phyloP scores from a whole-genome alignment of 2,797 vertebrate genomes.

The Picus viridis region DNA sequence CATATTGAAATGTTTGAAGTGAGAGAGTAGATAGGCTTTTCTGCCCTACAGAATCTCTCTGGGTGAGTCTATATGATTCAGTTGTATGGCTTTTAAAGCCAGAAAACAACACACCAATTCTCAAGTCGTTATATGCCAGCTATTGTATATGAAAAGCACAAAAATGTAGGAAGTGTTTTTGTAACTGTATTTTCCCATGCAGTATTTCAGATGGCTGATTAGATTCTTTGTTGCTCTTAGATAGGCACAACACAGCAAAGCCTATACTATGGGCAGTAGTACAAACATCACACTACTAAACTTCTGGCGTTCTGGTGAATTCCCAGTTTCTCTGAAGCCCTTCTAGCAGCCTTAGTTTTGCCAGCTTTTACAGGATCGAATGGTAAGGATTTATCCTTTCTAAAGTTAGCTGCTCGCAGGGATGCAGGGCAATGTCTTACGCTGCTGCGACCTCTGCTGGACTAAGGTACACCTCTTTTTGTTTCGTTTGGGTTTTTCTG shows the following conservation, averaged over 20 bases:
- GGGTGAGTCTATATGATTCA: neutral
- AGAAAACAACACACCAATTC: neutral
- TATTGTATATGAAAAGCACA: neutral
- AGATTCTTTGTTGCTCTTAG: neutral
- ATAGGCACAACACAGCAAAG: neutral
- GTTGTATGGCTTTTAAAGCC: neutral
- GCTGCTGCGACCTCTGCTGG: conserved; percentile 58
- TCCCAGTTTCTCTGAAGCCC: neutral
- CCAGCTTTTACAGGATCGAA: neutral
- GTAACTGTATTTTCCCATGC: neutral
- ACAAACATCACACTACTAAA: neutral
- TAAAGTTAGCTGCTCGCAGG: neutral
- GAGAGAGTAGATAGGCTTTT: neutral
- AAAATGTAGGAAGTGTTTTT: neutral
- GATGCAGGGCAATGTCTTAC: neutral
- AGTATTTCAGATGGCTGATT: neutral
- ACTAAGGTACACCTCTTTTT: neutral
- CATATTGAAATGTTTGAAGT: neutral
- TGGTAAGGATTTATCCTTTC: neutral
- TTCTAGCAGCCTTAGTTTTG: neutral
- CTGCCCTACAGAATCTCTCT: neutral
- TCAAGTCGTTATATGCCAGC: neutral
- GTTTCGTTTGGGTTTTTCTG: neutral
- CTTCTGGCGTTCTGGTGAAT: neutral
- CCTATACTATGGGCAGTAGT: neutral